phyloP scores from a whole-genome alignment of 2,888 invertebrate genomes.

The Luffia ferchaultella region DNA sequence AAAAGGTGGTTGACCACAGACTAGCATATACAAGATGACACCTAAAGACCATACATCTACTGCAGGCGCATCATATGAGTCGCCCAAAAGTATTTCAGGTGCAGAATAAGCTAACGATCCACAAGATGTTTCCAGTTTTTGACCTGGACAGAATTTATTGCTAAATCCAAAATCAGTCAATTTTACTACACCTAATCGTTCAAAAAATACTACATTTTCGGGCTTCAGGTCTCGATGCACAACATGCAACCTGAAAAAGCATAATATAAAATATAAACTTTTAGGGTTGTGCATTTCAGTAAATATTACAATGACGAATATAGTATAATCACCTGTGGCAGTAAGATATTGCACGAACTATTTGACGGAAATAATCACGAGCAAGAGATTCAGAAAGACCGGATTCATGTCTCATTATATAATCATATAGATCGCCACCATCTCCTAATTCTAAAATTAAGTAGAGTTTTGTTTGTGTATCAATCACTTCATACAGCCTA shows the following conservation, averaged over 20 bases:
- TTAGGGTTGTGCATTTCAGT: background rate
- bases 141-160: slow-evolving; percentile 95
- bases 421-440: slow-evolving; percentile 98
- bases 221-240: slow-evolving; percentile 94
- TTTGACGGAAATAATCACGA: slow-evolving; percentile 94
- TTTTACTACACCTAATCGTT: slow-evolving; percentile 95
- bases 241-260: slow-evolving; percentile 64
- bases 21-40: slow-evolving; percentile 98
- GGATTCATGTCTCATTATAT: slow-evolving; percentile 94
- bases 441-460: slow-evolving; percentile 97
- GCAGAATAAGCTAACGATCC: slow-evolving; percentile 99
- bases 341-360: slow-evolving; percentile 96
- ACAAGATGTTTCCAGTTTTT: slow-evolving; percentile 97
- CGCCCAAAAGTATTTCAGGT: slow-evolving; percentile 97
- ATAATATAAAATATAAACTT: too few species aligned
- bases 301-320: background rate
- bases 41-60: slow-evolving; percentile 99
- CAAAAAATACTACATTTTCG: slow-evolving; percentile 99
- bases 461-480: slow-evolving; percentile 97
- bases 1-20: slow-evolving; percentile 97
- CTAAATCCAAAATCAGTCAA: slow-evolving; percentile 98
- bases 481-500: slow-evolving; percentile 97
- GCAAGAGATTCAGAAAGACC: slow-evolving; percentile 86
- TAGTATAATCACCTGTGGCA: slow-evolving; percentile 81
- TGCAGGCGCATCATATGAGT: slow-evolving; percentile 98